Evolutionary conservation across 1,140 invertebrate genomes (phyloP).

Genomic region (Brachionus calyciflorus): DNA sequence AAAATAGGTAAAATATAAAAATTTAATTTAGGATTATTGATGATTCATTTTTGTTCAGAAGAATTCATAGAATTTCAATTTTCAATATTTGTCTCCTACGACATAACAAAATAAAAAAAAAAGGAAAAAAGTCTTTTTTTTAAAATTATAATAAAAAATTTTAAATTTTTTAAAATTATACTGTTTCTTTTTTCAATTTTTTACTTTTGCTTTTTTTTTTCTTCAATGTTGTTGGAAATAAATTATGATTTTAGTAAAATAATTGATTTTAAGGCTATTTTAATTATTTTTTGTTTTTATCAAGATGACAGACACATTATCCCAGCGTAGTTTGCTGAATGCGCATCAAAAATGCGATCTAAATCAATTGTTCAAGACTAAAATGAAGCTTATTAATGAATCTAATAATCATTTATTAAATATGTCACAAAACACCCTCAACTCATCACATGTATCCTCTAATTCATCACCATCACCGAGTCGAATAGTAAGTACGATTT

Average conservation of each 20-base stretch:
- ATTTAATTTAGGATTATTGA: no score
- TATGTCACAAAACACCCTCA: no score
- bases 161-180: conserved; percentile 5
- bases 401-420: no score
- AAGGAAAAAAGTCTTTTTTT: not conserved
- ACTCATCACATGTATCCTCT: no score
- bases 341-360: conserved; percentile 2
- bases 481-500: not conserved
- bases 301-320: conserved; percentile 41
- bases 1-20: no score
- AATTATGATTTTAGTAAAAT: not conserved
- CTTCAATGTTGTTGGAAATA: not conserved
- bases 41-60: no score
- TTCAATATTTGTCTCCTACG: no score
- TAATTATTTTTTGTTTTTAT: conserved; percentile 28
- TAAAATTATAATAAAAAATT: conserved; percentile 30
- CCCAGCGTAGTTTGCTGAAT: conserved; percentile 40
- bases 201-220: no score
- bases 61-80: no score
- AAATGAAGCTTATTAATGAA: conserved; percentile 44
- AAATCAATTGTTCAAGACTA: conserved; percentile 40
- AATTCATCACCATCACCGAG: not conserved
- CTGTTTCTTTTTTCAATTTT: conserved; percentile 6
- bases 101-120: no score
- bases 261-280: not conserved